Evolutionary conservation across 2,888 invertebrate genomes (phyloP), one percentile per base, ranked within the genome.

Genomic region (Limnephilus rhombicus): DNA sequence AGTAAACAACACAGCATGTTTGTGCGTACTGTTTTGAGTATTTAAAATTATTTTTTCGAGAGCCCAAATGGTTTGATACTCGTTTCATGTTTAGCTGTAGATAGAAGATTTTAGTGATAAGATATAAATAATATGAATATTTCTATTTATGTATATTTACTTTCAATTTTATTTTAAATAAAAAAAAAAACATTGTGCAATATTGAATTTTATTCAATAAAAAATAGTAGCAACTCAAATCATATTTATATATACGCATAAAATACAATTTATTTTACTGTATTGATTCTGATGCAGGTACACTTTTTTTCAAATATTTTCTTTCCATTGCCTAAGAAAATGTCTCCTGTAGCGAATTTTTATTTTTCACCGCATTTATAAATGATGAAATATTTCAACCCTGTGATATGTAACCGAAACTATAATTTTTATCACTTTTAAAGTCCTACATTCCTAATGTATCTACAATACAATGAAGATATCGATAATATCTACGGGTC

Each of bases 61-160:
- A 68, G n/a, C 9, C 68, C 24, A 24, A 68, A 68, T 9, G n/a
- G 68, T 68, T 41, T 85, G 41, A 85, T 83, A 41, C 31, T 85
- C n/a, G n/a, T 85, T 34, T 34, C 37, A 41, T 37, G 85, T 85
- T 85, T 85, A 85, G 85, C 37, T 85, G 41, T 85, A 85, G 85
- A 85, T 41, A 85, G 37, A 85, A 85, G 41, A 85, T 41, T 85
- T 41, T 85, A 85, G 45, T 85, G 34, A 15, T 83, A 83, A 83
- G 82, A 83, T 83, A 90, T 82, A 24, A 18, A 90, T 82, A 49
- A 82, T 53, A 49, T n/a, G 80, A 24, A 90, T 90, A 82, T 90
- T 82, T 81, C 41, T 90, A 82, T 81, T 41, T 29, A 82, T 80
- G 34, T 80, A 81, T 90, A 45, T 90, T 29, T 90, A 83, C 24